Evolutionary conservation across 2,113 vertebrate species (phyloP).

Genomic region (Dromaius novaehollandiae): DNA sequence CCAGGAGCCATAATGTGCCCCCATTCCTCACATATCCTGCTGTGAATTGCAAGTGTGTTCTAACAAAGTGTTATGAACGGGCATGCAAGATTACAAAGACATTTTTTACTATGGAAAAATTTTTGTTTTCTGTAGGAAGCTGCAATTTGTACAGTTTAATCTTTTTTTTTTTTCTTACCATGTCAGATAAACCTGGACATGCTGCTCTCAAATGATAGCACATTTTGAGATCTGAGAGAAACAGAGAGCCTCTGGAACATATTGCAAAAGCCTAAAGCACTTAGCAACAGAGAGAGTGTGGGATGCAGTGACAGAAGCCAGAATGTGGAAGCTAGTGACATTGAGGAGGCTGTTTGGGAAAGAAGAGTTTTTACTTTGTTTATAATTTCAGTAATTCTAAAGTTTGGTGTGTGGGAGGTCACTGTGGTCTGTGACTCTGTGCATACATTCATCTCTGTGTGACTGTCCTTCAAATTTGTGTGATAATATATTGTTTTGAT

Average conservation of each 20-base stretch:
- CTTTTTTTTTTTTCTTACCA: background rate
- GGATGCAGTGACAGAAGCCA: constrained; percentile 63
- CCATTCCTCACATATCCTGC: background rate
- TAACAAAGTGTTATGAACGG: background rate
- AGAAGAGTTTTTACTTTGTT: constrained; percentile 70
- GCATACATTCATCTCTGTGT: constrained; percentile 3
- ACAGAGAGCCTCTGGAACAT: constrained; percentile 70
- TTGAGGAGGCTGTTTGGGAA: constrained; percentile 58
- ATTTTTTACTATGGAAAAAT: background rate
- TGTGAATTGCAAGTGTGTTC: constrained; percentile 29
- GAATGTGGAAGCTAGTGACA: constrained; percentile 71
- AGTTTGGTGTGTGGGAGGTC: constrained; percentile 45
- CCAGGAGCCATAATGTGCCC: background rate
- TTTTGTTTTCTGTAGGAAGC: constrained; percentile 23
- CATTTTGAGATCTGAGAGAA: constrained; percentile 63
- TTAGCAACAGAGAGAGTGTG: constrained; percentile 79
- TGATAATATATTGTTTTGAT: constrained; percentile 9
- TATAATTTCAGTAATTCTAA: constrained; percentile 63
- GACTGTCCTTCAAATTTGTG: background rate
- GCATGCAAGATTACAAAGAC: background rate
- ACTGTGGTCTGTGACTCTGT: constrained; percentile 41
- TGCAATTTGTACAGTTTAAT: constrained; percentile 51
- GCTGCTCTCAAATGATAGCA: constrained; percentile 57
- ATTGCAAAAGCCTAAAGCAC: constrained; percentile 74
- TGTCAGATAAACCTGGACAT: constrained; percentile 57